phyloP scores from a whole-genome alignment of 2,113 vertebrate genomes.

The Anoura caudifer region DNA sequence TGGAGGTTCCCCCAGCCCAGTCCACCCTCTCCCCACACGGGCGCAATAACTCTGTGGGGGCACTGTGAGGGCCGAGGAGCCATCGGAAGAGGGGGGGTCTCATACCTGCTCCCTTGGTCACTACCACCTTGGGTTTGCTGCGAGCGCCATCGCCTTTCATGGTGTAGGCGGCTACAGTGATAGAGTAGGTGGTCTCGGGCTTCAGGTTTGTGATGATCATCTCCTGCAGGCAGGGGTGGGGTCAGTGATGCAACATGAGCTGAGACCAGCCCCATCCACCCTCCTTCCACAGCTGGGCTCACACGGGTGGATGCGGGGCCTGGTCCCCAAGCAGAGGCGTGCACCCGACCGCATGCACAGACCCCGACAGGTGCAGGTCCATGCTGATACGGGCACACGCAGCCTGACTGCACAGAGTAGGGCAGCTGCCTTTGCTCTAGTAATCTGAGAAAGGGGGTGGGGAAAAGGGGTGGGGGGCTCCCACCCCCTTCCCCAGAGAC shows the following conservation, averaged over 20 bases:
- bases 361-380: background rate
- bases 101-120: constrained; percentile 95
- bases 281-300: too few species aligned
- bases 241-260: constrained; percentile 53
- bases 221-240: constrained; percentile 83
- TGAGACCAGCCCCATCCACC: background rate
- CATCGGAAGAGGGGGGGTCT: rapidly evolving
- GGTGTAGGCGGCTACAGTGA: constrained; percentile 98
- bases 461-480: too few species aligned
- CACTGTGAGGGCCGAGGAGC: rapidly evolving
- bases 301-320: background rate
- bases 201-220: constrained; percentile 95
- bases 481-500: background rate
- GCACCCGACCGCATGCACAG: constrained; percentile 36
- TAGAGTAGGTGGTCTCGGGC: constrained; percentile 95
- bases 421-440: background rate
- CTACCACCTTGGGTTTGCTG: constrained; percentile 94
- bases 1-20: background rate
- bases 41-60: background rate
- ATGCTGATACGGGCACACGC: background rate
- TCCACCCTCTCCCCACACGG: rapidly evolving
- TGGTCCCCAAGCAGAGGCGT: rapidly evolving
- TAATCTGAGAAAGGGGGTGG: too few species aligned
- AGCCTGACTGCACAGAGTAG: background rate
- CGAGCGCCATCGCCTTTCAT: constrained; percentile 98